Evolutionary conservation across 2,888 invertebrate species (phyloP).

Genomic region (Lochmaea capreae): DNA sequence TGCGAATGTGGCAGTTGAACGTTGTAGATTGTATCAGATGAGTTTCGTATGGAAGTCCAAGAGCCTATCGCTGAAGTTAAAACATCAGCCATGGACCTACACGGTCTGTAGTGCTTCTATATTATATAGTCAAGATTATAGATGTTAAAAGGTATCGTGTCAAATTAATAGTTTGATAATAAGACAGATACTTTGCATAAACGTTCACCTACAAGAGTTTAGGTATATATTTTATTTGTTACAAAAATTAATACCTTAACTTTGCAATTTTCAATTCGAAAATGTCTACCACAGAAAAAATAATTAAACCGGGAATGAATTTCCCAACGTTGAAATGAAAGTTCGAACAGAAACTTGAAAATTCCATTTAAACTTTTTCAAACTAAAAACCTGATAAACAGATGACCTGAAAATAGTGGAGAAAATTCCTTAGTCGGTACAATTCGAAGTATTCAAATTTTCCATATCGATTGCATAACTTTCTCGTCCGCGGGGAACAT

Average conservation of each 20-base stretch:
- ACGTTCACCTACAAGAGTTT: no score
- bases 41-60: no score
- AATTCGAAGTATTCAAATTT: slow-evolving; percentile 60
- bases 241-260: background rate
- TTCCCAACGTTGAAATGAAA: slow-evolving; percentile 26
- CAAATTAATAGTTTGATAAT: no score
- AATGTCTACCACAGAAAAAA: slow-evolving; percentile 29
- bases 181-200: no score
- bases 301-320: slow-evolving; percentile 40
- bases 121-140: no score
- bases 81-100: no score
- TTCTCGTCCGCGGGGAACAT: slow-evolving; percentile 41
- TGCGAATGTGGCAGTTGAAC: no score
- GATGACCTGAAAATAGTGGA: slow-evolving; percentile 48
- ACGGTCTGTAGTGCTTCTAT: no score
- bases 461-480: slow-evolving; percentile 61
- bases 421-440: slow-evolving; percentile 50
- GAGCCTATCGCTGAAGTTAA: no score
- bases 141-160: no score
- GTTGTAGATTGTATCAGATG: no score
- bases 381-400: slow-evolving; percentile 45
- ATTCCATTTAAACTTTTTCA: slow-evolving; percentile 48
- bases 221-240: no score
- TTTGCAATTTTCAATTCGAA: slow-evolving; percentile 11
- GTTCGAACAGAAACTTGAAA: slow-evolving; percentile 36